Evolutionary conservation across 2,797 vertebrate species (phyloP), one percentile per base, ranked within the genome.

Genomic region (Betta splendens): DNA sequence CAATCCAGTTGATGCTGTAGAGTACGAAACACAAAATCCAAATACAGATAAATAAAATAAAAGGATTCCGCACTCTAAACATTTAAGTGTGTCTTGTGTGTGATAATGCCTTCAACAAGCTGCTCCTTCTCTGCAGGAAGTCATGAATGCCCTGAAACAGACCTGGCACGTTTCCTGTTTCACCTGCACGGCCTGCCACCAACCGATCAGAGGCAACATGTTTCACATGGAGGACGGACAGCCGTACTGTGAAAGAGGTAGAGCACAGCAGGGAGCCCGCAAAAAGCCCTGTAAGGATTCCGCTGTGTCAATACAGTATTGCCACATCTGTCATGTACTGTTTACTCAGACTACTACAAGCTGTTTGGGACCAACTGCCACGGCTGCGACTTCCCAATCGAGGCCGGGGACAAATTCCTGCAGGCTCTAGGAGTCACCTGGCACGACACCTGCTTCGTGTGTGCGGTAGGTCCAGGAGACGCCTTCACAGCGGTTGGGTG

Each of bases 361-460:
- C 86, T 98, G 60, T 99, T 98, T n/a, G 96, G 96, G 63, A 95
- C 95, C 0, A 94, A 92, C 82, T 99, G 98, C 84, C 94, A 88
- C 1, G 98, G 98, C 61, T 99, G 97, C 45, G 96, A 99, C 73
- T 99, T 98, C 79, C 96, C 97, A 63, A 98, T 99, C 37, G 98
- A 99, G 86, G 97, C 98, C 1, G 97, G 98, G 3, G 98, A 99
- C 83, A 94, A 94, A 80, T 99, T 98, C 77, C 90, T 99, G 77
- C 95, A 99, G 72, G 97, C 95, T 25, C 77, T 99, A 50, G 95
- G 96, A 32, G 91, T 89, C 76, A 98, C 94, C 80, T 99, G 97
- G 97, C 98, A 99, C 5, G 97, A 99, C 79, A 99, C 96, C 69
- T 99, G 97, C 88, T 99, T 99, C 60, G 97, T 99, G 15, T 99